phyloP scores from a whole-genome alignment of 2,888 invertebrate species.

The Steromphala cineraria region DNA sequence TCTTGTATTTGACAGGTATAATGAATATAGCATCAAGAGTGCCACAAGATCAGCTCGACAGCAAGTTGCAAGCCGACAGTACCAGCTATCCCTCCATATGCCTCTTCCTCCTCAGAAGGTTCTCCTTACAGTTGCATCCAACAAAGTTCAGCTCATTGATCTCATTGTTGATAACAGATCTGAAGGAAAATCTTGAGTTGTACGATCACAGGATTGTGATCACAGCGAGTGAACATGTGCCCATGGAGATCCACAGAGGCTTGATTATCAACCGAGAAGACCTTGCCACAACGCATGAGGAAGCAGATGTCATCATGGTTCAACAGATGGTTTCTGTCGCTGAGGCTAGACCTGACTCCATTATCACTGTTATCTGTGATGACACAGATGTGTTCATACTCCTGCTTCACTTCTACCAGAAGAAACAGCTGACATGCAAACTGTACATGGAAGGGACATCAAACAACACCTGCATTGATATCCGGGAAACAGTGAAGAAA shows the following conservation, averaged over 20 bases:
- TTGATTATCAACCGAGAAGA: neutral
- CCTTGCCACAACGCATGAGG: neutral
- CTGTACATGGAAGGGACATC: slow-evolving; percentile 21
- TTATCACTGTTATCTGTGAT: slow-evolving; percentile 23
- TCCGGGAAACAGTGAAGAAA: neutral
- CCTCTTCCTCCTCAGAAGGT: too few species aligned
- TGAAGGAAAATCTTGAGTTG: too few species aligned
- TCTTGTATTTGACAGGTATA: too few species aligned
- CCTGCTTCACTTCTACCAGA: slow-evolving; percentile 18
- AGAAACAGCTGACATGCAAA: neutral
- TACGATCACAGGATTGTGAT: neutral
- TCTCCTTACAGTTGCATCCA: too few species aligned
- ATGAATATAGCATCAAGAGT: too few species aligned
- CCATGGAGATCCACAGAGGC: neutral
- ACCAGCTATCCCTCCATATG: too few species aligned
- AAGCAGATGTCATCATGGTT: slow-evolving; percentile 14
- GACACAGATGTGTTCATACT: slow-evolving; percentile 34
- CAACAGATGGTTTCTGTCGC: neutral
- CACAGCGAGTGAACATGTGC: neutral
- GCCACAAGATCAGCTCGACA: too few species aligned
- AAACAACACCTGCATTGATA: neutral
- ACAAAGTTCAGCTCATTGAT: too few species aligned
- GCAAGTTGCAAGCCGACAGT: too few species aligned
- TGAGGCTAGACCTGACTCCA: neutral
- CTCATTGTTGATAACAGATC: too few species aligned